A percentile compares a stretch with the other conserved stretches of the same genome.
These are phyloP conservation scores for Chelonoidis abingdonii DNA, from an alignment of 2,113 vertebrate genomes.

Conservation along the genomic window DNA sequence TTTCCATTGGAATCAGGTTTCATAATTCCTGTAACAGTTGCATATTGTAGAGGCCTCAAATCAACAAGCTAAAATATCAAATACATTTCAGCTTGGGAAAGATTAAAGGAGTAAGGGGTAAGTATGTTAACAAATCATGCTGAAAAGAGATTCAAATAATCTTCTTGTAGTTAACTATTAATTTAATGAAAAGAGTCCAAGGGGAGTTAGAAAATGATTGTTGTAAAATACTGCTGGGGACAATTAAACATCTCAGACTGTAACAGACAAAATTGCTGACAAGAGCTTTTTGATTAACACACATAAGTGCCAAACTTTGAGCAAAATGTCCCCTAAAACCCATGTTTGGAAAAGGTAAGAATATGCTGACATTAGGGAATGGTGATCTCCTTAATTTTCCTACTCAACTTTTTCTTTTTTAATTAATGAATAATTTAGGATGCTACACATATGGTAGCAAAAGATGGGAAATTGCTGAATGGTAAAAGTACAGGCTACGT, in stretches of 20 bases:
- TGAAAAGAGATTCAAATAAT: background rate
- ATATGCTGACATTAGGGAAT: background rate
- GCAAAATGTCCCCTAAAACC: background rate
- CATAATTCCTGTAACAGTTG: background rate
- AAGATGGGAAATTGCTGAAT: background rate
- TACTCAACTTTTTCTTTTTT: background rate
- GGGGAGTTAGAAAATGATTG: background rate
- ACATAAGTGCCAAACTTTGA: background rate
- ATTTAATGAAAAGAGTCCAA: background rate
- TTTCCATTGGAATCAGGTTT: background rate
- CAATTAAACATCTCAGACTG: background rate
- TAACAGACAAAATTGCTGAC: background rate
- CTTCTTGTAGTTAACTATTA: background rate
- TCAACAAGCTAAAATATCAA: background rate
- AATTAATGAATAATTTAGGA: background rate
- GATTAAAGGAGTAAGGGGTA: background rate
- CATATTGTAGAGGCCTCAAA: fast-evolving
- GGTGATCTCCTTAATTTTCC: background rate
- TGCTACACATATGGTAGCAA: background rate
- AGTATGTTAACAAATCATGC: fast-evolving
- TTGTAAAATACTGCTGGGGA: background rate
- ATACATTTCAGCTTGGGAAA: background rate
- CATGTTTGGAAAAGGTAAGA: background rate
- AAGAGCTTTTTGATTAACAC: background rate
- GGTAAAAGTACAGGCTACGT: background rate